Conservation (phyloP, 1,140 invertebrate species). For the Carposina sasakii region DNA sequence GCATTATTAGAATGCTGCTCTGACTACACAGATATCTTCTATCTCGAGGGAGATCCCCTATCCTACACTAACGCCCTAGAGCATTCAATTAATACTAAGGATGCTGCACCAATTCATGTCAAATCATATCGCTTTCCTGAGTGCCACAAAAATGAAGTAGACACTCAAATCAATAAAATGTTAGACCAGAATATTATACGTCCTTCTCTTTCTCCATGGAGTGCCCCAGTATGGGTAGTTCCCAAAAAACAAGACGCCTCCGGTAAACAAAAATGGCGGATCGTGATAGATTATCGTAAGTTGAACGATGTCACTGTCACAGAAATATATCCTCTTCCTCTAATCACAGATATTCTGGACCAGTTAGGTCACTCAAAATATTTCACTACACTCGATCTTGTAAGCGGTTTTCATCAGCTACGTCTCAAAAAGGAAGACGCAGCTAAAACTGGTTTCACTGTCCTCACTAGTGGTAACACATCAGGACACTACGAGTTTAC, state of each 20-base stretch:
- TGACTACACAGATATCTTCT: constrained; percentile 16
- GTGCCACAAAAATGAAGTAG: constrained; percentile 24
- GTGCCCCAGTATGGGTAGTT: not conserved
- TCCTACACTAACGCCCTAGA: constrained; percentile 15
- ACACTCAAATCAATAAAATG: constrained; percentile 26
- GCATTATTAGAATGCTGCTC: constrained; percentile 15
- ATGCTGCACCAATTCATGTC: constrained; percentile 21
- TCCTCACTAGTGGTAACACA: constrained; percentile 18
- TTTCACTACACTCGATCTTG: constrained; percentile 64
- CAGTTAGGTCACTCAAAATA: constrained; percentile 43
- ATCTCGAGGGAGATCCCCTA: constrained; percentile 19
- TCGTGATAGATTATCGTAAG: constrained; percentile 39
- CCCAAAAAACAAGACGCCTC: constrained; percentile 3
- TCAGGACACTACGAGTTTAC: constrained; percentile 38
- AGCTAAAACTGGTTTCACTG: constrained; percentile 56
- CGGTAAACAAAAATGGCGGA: constrained; percentile 33
- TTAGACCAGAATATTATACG: constrained; percentile 18
- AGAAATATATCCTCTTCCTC: constrained; percentile 68
- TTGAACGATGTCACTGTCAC: constrained; percentile 34
- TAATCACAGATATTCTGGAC: constrained; percentile 64
- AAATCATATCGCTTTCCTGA: constrained; percentile 29
- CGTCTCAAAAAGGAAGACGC: constrained; percentile 35
- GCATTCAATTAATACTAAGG: constrained; percentile 20
- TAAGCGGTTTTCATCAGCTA: constrained; percentile 68
- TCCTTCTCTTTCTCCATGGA: constrained; percentile 1